Conservation (phyloP, 2,113 vertebrate species). For the Urocolius indicus region DNA sequence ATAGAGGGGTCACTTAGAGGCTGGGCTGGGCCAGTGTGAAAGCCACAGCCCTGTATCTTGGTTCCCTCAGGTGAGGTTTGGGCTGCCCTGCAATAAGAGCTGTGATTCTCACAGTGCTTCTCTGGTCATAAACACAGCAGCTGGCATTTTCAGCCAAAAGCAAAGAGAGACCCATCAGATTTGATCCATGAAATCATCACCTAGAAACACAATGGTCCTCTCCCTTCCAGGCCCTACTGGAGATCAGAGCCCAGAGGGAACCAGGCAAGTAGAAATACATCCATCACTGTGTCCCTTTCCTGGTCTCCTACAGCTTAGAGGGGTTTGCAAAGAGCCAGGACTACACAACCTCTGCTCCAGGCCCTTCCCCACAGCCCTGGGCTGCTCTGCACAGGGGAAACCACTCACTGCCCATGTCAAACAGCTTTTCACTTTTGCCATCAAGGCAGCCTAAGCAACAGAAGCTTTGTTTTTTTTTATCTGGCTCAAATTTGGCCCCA, state of each 20-base stretch:
- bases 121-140: background rate
- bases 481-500: background rate
- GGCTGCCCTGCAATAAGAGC: background rate
- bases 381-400: background rate
- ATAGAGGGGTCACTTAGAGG: background rate
- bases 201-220: background rate
- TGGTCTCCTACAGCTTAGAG: background rate
- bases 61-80: background rate
- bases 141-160: background rate
- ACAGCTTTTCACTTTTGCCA: background rate
- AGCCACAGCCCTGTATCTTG: background rate
- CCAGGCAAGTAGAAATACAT: background rate
- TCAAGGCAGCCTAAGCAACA: background rate
- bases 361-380: background rate
- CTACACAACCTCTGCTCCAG: background rate
- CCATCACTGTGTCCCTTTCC: background rate
- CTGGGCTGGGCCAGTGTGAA: background rate
- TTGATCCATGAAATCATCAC: background rate
- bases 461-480: background rate
- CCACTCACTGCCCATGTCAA: accelerated
- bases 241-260: background rate
- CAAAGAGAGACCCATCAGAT: background rate
- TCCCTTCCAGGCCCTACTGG: background rate
- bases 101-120: background rate
- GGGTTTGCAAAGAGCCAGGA: background rate